Evolutionary conservation across 2,113 vertebrate species (phyloP).

Genomic region (Nymphicus hollandicus): DNA sequence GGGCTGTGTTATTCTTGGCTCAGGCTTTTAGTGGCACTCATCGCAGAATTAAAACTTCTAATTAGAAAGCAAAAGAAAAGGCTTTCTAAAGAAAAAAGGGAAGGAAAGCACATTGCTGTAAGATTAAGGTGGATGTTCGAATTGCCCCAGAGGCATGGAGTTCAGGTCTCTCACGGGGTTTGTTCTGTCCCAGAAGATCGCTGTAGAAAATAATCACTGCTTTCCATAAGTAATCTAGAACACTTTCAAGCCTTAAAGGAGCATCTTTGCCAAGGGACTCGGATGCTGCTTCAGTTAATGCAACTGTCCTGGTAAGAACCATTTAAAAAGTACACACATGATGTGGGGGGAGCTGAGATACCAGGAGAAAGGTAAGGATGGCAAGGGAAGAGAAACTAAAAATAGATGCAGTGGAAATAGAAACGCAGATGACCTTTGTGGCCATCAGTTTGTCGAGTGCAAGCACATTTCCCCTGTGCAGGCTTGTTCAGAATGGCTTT

Average conservation of each 20-base stretch:
- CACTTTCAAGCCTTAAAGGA: neutral
- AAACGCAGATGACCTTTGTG: neutral
- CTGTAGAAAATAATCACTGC: neutral
- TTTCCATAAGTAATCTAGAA: neutral
- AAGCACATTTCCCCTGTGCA: neutral
- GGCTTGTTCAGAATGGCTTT: neutral
- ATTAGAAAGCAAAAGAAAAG: constrained; percentile 25
- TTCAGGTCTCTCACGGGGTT: neutral
- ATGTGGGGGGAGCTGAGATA: neutral
- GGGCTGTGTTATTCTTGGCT: constrained; percentile 62
- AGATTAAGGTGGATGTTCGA: constrained; percentile 32
- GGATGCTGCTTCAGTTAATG: neutral
- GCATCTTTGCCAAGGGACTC: neutral
- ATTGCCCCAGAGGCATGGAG: neutral
- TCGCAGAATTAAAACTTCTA: constrained; percentile 56
- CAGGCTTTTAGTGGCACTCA: constrained; percentile 1
- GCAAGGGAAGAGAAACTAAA: neutral
- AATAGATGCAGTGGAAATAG: neutral
- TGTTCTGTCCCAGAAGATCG: neutral
- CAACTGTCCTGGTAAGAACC: neutral
- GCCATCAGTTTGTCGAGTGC: neutral
- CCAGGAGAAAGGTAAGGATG: neutral
- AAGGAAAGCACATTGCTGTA: neutral
- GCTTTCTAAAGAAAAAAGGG: neutral
- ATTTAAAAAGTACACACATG: neutral